A percentile compares a stretch with the other conserved stretches of the same genome.
Conservation (phyloP, 2,113 vertebrate species). For the Muntiacus reevesi region DNA sequence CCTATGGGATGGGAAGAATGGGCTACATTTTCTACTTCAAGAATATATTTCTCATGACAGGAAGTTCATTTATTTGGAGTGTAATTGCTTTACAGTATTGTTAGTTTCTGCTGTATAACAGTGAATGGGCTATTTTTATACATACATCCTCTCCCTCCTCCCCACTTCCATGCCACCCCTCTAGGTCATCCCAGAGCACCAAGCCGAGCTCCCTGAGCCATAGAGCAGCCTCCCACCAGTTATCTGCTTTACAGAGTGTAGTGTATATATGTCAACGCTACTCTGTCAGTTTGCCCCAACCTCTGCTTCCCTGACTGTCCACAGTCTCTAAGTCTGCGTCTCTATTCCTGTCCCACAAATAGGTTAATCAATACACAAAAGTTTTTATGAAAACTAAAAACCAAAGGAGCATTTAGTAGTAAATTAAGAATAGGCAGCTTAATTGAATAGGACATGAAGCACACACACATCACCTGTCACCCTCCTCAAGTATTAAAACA, state of each 20-base stretch:
- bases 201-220: background rate
- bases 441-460: rapidly evolving
- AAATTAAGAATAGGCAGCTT: background rate
- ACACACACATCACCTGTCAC: background rate
- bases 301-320: background rate
- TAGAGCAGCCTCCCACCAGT: background rate
- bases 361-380: background rate
- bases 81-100: background rate
- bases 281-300: background rate
- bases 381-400: rapidly evolving
- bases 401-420: background rate
- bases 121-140: background rate
- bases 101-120: background rate
- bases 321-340: background rate
- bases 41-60: background rate
- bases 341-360: background rate
- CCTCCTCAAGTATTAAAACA: background rate
- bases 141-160: background rate
- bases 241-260: background rate
- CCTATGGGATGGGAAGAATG: background rate
- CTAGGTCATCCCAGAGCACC: background rate
- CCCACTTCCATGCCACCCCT: background rate
- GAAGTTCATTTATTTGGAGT: background rate
- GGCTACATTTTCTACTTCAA: background rate
- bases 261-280: background rate